Evolutionary conservation across 2,888 invertebrate species (phyloP), one percentile per base, ranked within the genome.

Genomic region (Oscheius sp.): DNA sequence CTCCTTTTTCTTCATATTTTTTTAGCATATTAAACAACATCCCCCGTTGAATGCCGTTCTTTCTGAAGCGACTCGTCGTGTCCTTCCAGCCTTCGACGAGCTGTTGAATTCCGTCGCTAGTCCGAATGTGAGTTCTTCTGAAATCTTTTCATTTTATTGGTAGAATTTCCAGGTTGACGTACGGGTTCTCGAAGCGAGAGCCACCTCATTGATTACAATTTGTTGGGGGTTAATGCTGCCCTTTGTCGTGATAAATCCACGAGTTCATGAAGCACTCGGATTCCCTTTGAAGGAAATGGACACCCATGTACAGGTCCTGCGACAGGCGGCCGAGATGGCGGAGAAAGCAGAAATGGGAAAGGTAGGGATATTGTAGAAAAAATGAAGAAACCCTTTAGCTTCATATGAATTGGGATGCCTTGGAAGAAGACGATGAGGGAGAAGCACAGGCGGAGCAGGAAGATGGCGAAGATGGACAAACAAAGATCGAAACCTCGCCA

Each of bases 121-220:
- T 22, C 73, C 69, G 26, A 67, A 77, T 41, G 71, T 83, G 22
- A 26, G 62, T 67, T 38, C 20, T 28, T 44, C 4, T 38, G 36
- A 36, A 8, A 36, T 12, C 17, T 45, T 45, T 45, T 45, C 45
- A 8, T 28, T n/a, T 24, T 28, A n/a, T 12, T 28, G 30, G 32
- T n/a, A 64, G n/a, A 26, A 12, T 22, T 50, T 67, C 12, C 12
- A 69, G 49, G 64, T 75, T 20, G 74, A 77, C 47, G 72, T 83
- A 33, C 73, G 84, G 14, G 74, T 84, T 38, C 64, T 83, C 22
- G 84, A 84, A 62, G 83, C 84, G 8, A 72, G 84, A 12, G 81
- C 81, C 5, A 67, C 77, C 12, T 74, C 81, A 1, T 63, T 85
- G 45, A 76, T 75, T 20, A 85, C 82, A 9, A 79, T 79, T 9